Base-by-base conservation (phyloP, 2,113 vertebrate genomes). In the Fregata magnificens region DNA sequence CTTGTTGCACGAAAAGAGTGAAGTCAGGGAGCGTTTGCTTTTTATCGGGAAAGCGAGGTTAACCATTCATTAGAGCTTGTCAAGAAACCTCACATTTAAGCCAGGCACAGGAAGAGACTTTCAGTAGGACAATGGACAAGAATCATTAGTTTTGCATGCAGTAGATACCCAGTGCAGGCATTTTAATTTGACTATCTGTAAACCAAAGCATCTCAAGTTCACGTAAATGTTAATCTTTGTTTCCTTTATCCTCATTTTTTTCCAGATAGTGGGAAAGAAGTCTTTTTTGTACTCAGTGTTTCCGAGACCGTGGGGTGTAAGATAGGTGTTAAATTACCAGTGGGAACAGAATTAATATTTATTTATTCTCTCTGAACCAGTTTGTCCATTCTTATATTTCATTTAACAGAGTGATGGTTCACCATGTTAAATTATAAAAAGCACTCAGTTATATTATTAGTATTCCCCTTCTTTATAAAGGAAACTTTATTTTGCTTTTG, bases 331-430 rank as follows among this genome's bases (percentile, higher is more conserved):
- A 88, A 80, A 90, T 87, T 71, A 62, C 71, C 71, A 77, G 14
- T 78, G 71, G 86, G 82, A 96, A 93, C 34, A 77, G 26, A 82
- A 87, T 52, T 82, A 42, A 28, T 96, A 73, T 85, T 85, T 95
- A 63, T 84, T 59, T 93, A 44, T 95, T 94, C 87, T 62, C 42
- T 77, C 86, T 74, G 66, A 87, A 55, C 66, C 32, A 36, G 10
- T 93, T 89, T 87, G 34, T 58, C 62, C 11, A 8, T 73, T 90
- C 38, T 78, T 77, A 44, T 6, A 16, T 93, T 93, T 91, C 24
- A 36, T 88, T 66, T 93, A 81, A 47, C 67, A 59, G 26, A 67
- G 88, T 49, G 50, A 59, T 44, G 31, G 28, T 70, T 88, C 49
- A 36, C 36, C 59, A 19, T 59, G 50, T 44, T 62, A 66, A 86